phyloP scores from a whole-genome alignment of 2,888 invertebrate genomes.

The Caenorhabditis doughertyi region DNA sequence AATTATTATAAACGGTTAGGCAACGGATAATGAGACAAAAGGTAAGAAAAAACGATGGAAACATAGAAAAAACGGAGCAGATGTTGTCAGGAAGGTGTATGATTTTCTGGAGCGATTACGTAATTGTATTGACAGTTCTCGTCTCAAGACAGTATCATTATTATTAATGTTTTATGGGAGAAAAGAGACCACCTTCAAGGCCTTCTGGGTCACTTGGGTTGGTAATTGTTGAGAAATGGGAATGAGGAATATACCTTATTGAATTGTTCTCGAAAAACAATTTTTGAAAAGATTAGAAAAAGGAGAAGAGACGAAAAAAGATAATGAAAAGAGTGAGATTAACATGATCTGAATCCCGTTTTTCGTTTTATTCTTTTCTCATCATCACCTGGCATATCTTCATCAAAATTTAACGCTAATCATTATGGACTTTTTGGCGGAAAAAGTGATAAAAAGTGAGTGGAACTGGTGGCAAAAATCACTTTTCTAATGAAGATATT shows the following conservation, averaged over 20 bases:
- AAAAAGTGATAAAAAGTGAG: constrained; percentile 55
- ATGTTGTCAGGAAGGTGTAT: constrained; percentile 57
- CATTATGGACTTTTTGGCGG: constrained; percentile 49
- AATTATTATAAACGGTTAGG: constrained; percentile 11
- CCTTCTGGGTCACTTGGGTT: no score
- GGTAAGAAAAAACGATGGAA: no score
- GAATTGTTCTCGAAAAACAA: background rate
- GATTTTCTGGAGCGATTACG: constrained; percentile 56
- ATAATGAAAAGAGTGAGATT: constrained; percentile 49
- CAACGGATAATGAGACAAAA: constrained; percentile 30
- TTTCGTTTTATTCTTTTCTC: constrained; percentile 15
- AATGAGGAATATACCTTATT: no score
- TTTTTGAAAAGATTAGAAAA: constrained; percentile 4
- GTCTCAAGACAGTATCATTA: constrained; percentile 60
- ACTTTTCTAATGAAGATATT: background rate
- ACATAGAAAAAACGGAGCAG: constrained; percentile 55
- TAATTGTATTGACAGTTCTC: constrained; percentile 67
- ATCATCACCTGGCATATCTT: constrained; percentile 21
- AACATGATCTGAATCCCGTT: constrained; percentile 46
- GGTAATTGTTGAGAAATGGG: no score
- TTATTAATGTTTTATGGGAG: constrained; percentile 54
- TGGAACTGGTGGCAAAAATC: background rate
- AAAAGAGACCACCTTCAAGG: constrained; percentile 34
- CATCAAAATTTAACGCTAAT: constrained; percentile 56
- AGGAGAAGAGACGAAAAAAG: constrained; percentile 6